A percentile compares a stretch with the other conserved stretches of the same genome.
phyloP scores from a whole-genome alignment of 1,140 invertebrate species.

The Hypsibius dujardini region DNA sequence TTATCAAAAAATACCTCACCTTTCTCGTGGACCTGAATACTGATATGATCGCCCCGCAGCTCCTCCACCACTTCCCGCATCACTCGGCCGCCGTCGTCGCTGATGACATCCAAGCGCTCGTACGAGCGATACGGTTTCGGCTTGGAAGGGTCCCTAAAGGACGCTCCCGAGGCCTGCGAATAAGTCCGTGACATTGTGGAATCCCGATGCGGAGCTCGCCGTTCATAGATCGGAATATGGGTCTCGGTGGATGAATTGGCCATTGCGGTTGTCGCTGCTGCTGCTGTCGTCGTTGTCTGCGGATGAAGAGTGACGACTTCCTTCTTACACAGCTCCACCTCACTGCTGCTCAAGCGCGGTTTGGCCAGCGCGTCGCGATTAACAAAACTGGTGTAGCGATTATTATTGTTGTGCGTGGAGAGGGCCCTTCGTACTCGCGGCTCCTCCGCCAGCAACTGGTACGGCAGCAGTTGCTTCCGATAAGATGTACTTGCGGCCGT shows the following conservation, averaged over 20 bases:
- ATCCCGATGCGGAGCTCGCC: neutral
- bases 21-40: constrained; percentile 8
- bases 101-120: constrained; percentile 1
- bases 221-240: constrained; percentile 8
- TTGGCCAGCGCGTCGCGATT: no score
- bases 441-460: no score
- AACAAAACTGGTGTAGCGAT: no score
- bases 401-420: no score
- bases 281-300: neutral
- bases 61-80: neutral
- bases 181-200: neutral
- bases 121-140: neutral
- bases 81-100: constrained; percentile 8
- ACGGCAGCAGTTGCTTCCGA: no score
- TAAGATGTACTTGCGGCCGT: no score
- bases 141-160: neutral
- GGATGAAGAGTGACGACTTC: neutral
- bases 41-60: neutral
- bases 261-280: neutral
- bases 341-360: neutral
- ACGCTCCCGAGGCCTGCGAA: neutral
- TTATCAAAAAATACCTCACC: no score
- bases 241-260: neutral
- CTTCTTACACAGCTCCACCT: constrained; percentile 6
- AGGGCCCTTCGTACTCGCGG: no score